Conservation (phyloP, 2,888 invertebrate species). For the Pachymerium ferrugineum region DNA sequence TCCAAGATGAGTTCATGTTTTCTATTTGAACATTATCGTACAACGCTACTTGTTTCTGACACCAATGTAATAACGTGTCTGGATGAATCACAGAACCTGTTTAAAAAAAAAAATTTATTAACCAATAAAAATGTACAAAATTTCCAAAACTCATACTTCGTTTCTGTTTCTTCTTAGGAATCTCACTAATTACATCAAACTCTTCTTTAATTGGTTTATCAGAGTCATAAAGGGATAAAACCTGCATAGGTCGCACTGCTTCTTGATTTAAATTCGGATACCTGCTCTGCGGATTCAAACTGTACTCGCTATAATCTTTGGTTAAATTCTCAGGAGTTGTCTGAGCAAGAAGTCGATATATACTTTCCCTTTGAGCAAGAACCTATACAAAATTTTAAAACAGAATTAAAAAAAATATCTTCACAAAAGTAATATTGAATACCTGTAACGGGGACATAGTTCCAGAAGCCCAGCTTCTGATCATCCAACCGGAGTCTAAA, state of each 20-base stretch:
- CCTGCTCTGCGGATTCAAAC: conserved; percentile 77
- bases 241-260: conserved; percentile 70
- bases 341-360: conserved; percentile 82
- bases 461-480: conserved; percentile 70
- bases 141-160: conserved; percentile 53
- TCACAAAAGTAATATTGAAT: not conserved
- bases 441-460: conserved; percentile 65
- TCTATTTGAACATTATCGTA: conserved; percentile 56
- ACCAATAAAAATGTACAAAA: not conserved
- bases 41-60: conserved; percentile 64
- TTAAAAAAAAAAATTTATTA: not conserved
- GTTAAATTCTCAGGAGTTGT: conserved; percentile 94
- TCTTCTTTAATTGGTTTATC: conserved; percentile 51
- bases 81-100: conserved; percentile 65
- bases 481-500: conserved; percentile 93
- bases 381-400: conserved; percentile 50
- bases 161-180: conserved; percentile 62
- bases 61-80: conserved; percentile 70
- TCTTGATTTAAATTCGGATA: conserved; percentile 75
- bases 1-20: conserved; percentile 66
- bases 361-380: conserved; percentile 88
- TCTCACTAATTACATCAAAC: conserved; percentile 50
- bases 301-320: conserved; percentile 69
- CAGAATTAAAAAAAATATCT: not conserved
- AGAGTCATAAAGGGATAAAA: conserved; percentile 60